Evolutionary conservation across 2,797 vertebrate genomes (phyloP).

Genomic region (Manis crassicaudata): DNA sequence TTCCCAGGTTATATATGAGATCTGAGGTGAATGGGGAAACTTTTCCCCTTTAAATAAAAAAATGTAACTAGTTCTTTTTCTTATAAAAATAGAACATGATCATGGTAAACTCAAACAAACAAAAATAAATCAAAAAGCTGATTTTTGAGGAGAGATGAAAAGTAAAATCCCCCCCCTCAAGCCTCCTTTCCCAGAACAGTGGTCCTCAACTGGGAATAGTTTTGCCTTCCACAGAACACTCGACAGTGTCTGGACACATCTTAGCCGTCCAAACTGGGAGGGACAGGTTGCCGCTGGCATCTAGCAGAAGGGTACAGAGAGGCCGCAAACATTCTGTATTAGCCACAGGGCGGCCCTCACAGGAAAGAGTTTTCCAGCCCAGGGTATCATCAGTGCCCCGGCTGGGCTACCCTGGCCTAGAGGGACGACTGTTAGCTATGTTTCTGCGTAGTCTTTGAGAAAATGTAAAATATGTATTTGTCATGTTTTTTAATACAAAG

Average conservation of each 20-base stretch:
- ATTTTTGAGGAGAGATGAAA: neutral
- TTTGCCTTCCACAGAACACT: neutral
- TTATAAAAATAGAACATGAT: neutral
- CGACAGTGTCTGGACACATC: neutral
- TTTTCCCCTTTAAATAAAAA: neutral
- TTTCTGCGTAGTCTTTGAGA: neutral
- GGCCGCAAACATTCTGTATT: neutral
- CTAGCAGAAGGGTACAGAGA: neutral
- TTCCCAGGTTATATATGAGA: neutral
- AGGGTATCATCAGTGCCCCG: accelerated
- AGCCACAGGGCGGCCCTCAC: accelerated
- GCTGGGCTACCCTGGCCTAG: accelerated
- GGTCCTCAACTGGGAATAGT: neutral
- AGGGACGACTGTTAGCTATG: neutral
- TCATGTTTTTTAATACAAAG: neutral
- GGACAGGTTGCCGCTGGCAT: accelerated
- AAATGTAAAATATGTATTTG: neutral
- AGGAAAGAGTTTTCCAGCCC: neutral
- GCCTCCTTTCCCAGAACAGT: neutral
- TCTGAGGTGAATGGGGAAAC: neutral
- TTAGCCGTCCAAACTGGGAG: neutral
- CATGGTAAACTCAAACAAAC: neutral
- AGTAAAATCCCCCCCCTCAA: neutral
- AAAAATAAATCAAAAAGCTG: neutral
- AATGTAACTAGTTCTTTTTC: neutral